Conservation (phyloP, 2,797 vertebrate species). For the Chaetophractus vellerosus region DNA sequence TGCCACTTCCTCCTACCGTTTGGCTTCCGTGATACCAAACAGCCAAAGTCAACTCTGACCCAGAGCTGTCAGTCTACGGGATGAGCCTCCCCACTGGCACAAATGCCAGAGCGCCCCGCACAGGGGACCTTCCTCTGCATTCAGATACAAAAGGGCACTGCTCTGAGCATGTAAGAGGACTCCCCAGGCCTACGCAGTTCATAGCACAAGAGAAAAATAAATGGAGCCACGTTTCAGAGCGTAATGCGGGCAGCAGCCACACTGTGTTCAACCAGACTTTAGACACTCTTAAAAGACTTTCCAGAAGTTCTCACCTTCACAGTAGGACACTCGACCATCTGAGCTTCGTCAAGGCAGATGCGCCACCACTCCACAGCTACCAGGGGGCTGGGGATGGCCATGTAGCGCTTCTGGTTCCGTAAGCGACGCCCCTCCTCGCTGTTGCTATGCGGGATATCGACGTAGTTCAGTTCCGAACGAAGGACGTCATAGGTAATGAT, state of each 20-base stretch:
- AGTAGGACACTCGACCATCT: constrained; percentile 99
- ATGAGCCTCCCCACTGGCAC: not conserved
- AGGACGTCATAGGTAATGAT: constrained; percentile 99
- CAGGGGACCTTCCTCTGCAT: constrained; percentile 39
- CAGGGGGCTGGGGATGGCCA: constrained; percentile 98
- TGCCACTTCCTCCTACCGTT: not conserved
- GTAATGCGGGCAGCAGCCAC: not conserved
- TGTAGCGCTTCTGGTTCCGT: constrained; percentile 98
- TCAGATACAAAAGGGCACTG: constrained; percentile 69
- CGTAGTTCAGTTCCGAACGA: constrained; percentile 97
- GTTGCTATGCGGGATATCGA: constrained; percentile 98
- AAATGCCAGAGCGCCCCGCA: not conserved
- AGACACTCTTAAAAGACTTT: not conserved
- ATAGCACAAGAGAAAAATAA: constrained; percentile 68
- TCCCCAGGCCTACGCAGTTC: constrained; percentile 69
- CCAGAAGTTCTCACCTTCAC: constrained; percentile 93
- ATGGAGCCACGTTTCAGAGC: not conserved
- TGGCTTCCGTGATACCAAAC: constrained; percentile 35
- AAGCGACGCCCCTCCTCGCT: constrained; percentile 97
- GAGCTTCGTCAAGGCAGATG: constrained; percentile 98
- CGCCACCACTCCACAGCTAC: constrained; percentile 99
- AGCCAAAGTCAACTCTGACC: not conserved
- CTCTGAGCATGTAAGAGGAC: constrained; percentile 70
- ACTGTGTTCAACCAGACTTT: not conserved
- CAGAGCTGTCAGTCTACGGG: not conserved